Base-by-base conservation (phyloP, 2,888 invertebrate genomes). In the Gymnosoma rotundatum region DNA sequence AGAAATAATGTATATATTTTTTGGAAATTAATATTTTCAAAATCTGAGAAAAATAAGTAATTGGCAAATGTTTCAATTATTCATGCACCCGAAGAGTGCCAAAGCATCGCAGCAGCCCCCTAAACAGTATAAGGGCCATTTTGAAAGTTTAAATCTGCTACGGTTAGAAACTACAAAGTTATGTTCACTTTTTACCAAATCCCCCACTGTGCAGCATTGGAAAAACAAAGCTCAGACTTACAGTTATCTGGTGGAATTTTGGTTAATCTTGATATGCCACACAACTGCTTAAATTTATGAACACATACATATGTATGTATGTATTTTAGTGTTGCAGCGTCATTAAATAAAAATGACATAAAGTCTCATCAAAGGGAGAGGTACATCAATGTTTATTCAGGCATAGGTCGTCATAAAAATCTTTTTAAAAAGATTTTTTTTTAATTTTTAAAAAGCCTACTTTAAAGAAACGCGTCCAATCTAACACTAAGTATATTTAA, bases 211-310 rank as follows among this genome's bases (percentile, higher is more conserved):
- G 25, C 25, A 61, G n/a, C 10, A 38, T 36, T 42, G 50, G 6
- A 18, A 50, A 25, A 25, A 25, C 25, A 25, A 50, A 10, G 21
- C 64, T n/a, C 56, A 9, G 32, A 4, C 52, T 58, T 20, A 16
- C 60, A 67, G n/a, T 9, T n/a, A 56, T 54, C 45, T 54, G 61
- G 10, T 45, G 64, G 58, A 2, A 25, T 72, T 70, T 76, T 58
- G 20, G 48, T 36, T 56, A 72, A 82, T 78, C 61, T 48, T 21
- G 56, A 73, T 56, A 69, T 69, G 78, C 67, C 67, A 67, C 50
- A 56, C 67, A 56, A 67, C 73, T 67, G 7, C n/a, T 66, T 45
- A 10, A 45, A 36, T 16, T 54, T 5, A 54, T 16, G 18, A 20
- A 32, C 61, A 20, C 50, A 66, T 38, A 38, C 10, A 38, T 10